A percentile compares a stretch with the other conserved stretches of the same genome.
phyloP scores from a whole-genome alignment of 2,888 invertebrate genomes.

The Cerastoderma edule region DNA sequence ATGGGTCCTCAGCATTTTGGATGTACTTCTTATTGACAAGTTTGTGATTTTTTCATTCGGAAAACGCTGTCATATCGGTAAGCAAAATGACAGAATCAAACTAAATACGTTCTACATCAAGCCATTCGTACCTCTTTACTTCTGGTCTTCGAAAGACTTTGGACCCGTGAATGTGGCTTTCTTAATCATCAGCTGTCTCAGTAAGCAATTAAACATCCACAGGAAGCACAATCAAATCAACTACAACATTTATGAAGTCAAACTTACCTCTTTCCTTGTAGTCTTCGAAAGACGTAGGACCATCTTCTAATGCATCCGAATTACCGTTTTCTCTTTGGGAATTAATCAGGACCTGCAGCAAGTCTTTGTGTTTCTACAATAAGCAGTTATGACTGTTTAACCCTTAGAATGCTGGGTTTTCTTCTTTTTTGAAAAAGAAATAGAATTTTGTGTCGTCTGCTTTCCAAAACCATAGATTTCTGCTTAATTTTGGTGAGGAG shows the following conservation, averaged over 20 bases:
- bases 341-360: not conserved
- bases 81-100: too few relatives aligned
- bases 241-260: too few relatives aligned
- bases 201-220: too few relatives aligned
- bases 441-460: not conserved
- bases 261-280: conserved; percentile 8
- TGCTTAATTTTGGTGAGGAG: not conserved
- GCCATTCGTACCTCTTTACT: too few relatives aligned
- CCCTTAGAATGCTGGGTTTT: not conserved
- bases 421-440: not conserved
- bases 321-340: not conserved
- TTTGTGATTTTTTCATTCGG: too few relatives aligned
- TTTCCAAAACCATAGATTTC: not conserved
- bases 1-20: too few relatives aligned
- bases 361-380: conserved; percentile 10
- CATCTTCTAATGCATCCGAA: not conserved
- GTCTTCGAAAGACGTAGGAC: not conserved
- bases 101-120: too few relatives aligned
- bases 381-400: not conserved
- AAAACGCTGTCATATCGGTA: too few relatives aligned
- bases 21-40: too few relatives aligned
- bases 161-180: not conserved
- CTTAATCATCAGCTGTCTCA: not conserved
- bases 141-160: not conserved
- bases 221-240: too few relatives aligned